Percentiles rank a stretch among this genome's conserved stretches.
Evolutionary conservation across 35 echinoderm and acorn worm genomes (phyloP).

Genomic region (Apostichopus parvimensis): DNA sequence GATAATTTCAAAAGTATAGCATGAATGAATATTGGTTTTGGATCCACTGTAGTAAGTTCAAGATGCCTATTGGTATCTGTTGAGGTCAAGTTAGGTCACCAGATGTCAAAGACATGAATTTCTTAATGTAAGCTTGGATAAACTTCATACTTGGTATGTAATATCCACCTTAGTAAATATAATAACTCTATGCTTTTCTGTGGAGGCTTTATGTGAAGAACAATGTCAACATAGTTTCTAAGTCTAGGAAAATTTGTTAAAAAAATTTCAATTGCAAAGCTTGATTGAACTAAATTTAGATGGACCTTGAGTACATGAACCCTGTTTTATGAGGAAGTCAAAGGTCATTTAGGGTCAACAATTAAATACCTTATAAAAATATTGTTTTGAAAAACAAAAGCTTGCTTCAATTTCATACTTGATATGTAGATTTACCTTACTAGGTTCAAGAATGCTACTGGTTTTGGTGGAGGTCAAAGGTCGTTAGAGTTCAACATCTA

Average conservation of each 20-base stretch:
- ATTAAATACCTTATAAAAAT: neutral
- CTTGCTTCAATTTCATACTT: neutral
- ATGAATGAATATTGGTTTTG: neutral
- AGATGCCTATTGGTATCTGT: neutral
- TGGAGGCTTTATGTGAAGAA: neutral
- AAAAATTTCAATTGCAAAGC: neutral
- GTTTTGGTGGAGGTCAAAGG: too few relatives aligned
- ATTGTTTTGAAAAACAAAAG: neutral
- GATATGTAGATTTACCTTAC: neutral
- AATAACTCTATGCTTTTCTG: neutral
- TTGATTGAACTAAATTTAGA: neutral
- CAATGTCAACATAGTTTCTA: neutral
- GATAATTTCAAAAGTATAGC: neutral
- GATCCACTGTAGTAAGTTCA: neutral
- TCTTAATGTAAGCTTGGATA: neutral
- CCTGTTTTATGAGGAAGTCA: neutral
- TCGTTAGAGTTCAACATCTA: too few relatives aligned
- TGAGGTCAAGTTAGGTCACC: neutral
- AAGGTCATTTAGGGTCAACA: neutral
- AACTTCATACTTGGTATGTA: slow-evolving; percentile 2
- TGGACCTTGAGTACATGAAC: neutral
- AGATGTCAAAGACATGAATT: neutral
- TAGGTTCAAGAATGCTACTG: neutral
- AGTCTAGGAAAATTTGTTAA: neutral
- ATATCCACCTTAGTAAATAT: neutral